Conservation (phyloP, 2,888 invertebrate species). For the Andrena flavipes region DNA sequence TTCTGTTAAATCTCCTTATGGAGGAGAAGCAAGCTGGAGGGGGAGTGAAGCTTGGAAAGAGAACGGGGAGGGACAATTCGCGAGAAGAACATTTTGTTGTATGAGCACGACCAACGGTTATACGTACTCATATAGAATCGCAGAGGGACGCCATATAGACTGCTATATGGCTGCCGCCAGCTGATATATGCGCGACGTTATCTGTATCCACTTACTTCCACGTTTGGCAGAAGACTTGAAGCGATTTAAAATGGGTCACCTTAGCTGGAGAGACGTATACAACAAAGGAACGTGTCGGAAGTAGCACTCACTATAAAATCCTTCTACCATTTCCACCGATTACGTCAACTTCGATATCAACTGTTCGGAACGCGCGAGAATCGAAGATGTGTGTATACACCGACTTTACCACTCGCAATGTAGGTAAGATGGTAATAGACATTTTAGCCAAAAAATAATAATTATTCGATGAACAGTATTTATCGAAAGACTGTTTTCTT, state of each 20-base stretch:
- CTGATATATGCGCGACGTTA: slow-evolving; percentile 77
- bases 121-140: slow-evolving; percentile 51
- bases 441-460: not conserved
- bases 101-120: slow-evolving; percentile 46
- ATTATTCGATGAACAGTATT: not conserved
- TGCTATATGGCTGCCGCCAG: slow-evolving; percentile 75
- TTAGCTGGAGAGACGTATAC: slow-evolving; percentile 34
- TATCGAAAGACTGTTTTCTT: not conserved
- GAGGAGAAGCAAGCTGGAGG: slow-evolving; percentile 11
- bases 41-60: not conserved
- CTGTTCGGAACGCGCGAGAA: slow-evolving; percentile 4
- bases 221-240: slow-evolving; percentile 74
- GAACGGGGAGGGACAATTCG: slow-evolving; percentile 13
- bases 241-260: slow-evolving; percentile 74
- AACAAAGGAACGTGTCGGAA: slow-evolving; percentile 48
- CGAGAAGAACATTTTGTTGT: slow-evolving; percentile 56
- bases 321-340: slow-evolving; percentile 21
- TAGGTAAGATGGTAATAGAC: not conserved
- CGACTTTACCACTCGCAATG: not conserved
- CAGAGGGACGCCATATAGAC: slow-evolving; percentile 74
- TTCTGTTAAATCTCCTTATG: slow-evolving; percentile 45
- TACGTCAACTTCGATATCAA: slow-evolving; percentile 7
- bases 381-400: not conserved
- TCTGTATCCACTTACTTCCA: slow-evolving; percentile 76
- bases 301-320: slow-evolving; percentile 40